Evolutionary conservation across 2,113 vertebrate genomes (phyloP), one percentile per base, ranked within the genome.

Genomic region (Uria lomvia): DNA sequence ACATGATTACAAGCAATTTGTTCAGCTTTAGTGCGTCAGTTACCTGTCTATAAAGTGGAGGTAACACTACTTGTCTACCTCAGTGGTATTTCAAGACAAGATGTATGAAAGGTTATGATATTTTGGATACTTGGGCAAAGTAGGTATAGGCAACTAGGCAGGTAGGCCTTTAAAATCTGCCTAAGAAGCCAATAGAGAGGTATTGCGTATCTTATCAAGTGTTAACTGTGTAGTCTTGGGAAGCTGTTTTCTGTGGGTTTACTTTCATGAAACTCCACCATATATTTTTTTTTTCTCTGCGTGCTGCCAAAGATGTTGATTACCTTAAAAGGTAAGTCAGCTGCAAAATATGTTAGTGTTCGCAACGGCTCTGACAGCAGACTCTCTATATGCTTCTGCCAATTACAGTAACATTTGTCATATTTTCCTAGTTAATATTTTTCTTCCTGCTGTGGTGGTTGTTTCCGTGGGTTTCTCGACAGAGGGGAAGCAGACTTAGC

Each of bases 391-490:
- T 45, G 60, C 18, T 87, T 75, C 73, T 97, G 77, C 91, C 92
- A 92, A 58, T 95, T 92, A 91, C 68, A 77, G 91, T 91, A 92
- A 84, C 29, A 72, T 81, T 95, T 94, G 88, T 97, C 92, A 91
- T 94, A 70, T 92, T 97, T 97, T 91, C 91, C 89, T 95, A 49
- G 71, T 72, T 84, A 89, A 86, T 94, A 53, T 12, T 89, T 92
- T 89, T 92, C 75, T 94, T 89, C 77, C 62, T 91, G 72, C 80
- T 65, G 3, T 60, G 29, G 47, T 74, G 2, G 72, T 74, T 96
- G 36, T 94, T 96, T 89, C 80, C 92, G 60, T 89, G 84, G 70
- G 43, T 45, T 90, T 86, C 75, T 90, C 8, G 7, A 53, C 0
- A 7, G 68, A 67, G 47, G 43, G 43, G 47, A 88, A 71, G 30